These are phyloP conservation scores for Lagocephalus sceleratus DNA, from an alignment of 2,797 vertebrate species.

Conservation along the genomic window DNA sequence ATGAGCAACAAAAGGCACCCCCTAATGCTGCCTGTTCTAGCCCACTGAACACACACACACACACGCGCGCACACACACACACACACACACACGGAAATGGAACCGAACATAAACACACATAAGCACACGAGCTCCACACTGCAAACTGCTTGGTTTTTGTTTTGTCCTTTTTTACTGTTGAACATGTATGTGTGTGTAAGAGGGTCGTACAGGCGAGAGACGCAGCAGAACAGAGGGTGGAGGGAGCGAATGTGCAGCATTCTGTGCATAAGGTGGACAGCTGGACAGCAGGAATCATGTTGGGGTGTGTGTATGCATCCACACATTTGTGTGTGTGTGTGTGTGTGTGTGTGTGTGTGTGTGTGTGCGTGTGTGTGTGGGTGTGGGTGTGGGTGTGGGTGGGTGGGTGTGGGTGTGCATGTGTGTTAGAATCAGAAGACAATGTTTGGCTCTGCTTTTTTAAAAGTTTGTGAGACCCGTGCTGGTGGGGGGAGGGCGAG, in stretches of 20 bases:
- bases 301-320: slow-evolving; percentile 58
- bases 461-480: slow-evolving; percentile 29
- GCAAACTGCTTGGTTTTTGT: slow-evolving; percentile 26
- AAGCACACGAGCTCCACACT: slow-evolving; percentile 46
- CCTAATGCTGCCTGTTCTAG: slow-evolving; percentile 77
- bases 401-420: slow-evolving; percentile 58
- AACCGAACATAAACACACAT: slow-evolving; percentile 64
- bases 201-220: slow-evolving; percentile 34
- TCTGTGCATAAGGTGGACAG: slow-evolving; percentile 76
- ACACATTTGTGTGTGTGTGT: slow-evolving; percentile 42
- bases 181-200: slow-evolving; percentile 42
- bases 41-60: slow-evolving; percentile 65
- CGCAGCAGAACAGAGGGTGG: slow-evolving; percentile 40
- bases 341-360: slow-evolving; percentile 23
- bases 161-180: slow-evolving; percentile 11
- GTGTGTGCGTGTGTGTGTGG: slow-evolving; percentile 62
- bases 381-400: slow-evolving; percentile 40
- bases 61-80: slow-evolving; percentile 47
- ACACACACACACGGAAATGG: slow-evolving; percentile 56
- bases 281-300: slow-evolving; percentile 73
- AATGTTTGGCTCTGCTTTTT: slow-evolving; percentile 28
- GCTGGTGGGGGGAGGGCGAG: no score
- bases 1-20: slow-evolving; percentile 80
- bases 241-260: slow-evolving; percentile 61
- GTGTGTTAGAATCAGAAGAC: slow-evolving; percentile 46